Percentiles rank a stretch among this genome's conserved stretches.
phyloP scores from a whole-genome alignment of 1,140 invertebrate species.

The Zaprionus davidi region DNA sequence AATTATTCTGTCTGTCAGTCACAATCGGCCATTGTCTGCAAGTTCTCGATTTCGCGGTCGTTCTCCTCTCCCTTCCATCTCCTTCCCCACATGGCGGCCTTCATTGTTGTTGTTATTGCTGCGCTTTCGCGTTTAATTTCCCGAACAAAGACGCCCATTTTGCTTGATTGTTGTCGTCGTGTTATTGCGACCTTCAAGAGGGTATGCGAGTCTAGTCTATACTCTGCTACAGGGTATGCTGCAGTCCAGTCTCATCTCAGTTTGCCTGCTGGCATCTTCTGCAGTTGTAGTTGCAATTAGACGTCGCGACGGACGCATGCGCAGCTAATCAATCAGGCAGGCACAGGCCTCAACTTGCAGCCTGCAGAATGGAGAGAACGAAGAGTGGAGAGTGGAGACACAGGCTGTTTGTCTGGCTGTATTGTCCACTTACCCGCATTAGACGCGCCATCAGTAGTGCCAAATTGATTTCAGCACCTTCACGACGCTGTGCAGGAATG shows the following conservation, averaged over 20 bases:
- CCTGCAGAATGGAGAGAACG: neutral
- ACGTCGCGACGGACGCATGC: slow-evolving; percentile 25
- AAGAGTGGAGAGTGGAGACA: neutral
- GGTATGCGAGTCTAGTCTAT: neutral
- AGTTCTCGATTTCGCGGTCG: slow-evolving; percentile 69
- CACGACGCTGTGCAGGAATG: slow-evolving; percentile 45
- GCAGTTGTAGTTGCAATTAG: slow-evolving; percentile 43
- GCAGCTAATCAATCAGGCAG: slow-evolving; percentile 48
- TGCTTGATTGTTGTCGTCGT: slow-evolving; percentile 20
- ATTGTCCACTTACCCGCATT: slow-evolving; percentile 24
- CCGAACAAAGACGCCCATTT: slow-evolving; percentile 47
- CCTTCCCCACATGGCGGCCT: neutral
- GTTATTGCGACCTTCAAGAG: neutral
- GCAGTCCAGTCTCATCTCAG: neutral
- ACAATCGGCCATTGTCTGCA: slow-evolving; percentile 63
- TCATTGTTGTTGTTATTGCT: slow-evolving; percentile 17
- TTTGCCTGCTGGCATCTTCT: neutral
- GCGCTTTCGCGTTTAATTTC: slow-evolving; percentile 48
- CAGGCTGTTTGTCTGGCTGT: neutral
- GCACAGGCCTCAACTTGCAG: neutral
- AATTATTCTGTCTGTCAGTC: slow-evolving; percentile 68
- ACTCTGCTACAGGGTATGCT: slow-evolving; percentile 10
- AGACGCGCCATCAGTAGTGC: slow-evolving; percentile 49
- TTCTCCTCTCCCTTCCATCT: neutral
- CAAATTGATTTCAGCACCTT: slow-evolving; percentile 60